Evolutionary conservation across 2,797 vertebrate species (phyloP), one percentile per base, ranked within the genome.

Genomic region (Odontamblyopus rebecca): DNA sequence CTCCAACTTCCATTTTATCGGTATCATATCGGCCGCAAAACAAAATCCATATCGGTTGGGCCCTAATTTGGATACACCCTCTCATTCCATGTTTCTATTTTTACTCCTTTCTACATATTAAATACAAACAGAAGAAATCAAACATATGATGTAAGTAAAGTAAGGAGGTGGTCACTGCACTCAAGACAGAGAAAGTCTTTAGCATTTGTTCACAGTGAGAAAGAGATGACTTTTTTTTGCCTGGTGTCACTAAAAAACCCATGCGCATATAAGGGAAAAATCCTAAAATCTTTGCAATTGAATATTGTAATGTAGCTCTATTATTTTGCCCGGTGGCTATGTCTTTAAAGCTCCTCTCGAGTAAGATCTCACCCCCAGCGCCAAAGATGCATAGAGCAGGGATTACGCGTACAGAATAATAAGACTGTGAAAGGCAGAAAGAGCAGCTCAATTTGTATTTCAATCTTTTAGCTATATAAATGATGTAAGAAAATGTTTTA

Each of bases 381-480:
- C n/a, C 41, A 23, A 23, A 56, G 23, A 26, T 27, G 27, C 54
- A 57, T 23, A 3, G 50, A 44, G 8, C 3, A 5, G 41, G 54
- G 66, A 77, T 84, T 75, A 71, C 27, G 63, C 44, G 74, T 67
- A 84, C 79, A 73, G 61, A 30, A 26, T 57, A 51, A 27, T 60
- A 68, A 69, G 66, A 56, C 57, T 13, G 51, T 41, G 44, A 65
- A 41, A 38, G 60, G 69, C 74, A 80, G 61, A 60, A 83, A 79
- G 75, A 76, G 48, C 69, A 48, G 29, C 68, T 41, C 15, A 16
- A 68, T 69, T 68, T 73, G 57, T 64, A 50, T 38, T 71, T 67
- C 63, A 32, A 9, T 48, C 41, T 61, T 38, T 65, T 41, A 35
- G 27, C 29, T 73, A 63, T 77, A 44, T 77, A 26, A 32, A 61